phyloP scores from a whole-genome alignment of 37 sponge, comb jelly and placozoan genomes.

The Geodia barretti region DNA sequence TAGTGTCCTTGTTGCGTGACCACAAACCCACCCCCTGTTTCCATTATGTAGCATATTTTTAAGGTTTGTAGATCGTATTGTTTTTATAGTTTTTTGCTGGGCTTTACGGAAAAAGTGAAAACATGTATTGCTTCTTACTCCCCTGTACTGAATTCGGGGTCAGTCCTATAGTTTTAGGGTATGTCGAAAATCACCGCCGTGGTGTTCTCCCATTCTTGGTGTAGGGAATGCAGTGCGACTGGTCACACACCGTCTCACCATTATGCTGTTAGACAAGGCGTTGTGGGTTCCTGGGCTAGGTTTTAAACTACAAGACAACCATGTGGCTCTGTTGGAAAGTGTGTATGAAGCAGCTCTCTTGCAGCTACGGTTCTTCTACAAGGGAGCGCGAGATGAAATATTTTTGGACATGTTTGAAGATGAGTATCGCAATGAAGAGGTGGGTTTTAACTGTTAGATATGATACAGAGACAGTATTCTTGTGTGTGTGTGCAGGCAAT shows the following conservation, averaged over 20 bases:
- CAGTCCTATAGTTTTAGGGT: not conserved
- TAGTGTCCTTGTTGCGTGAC: no score
- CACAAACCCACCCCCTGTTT: no score
- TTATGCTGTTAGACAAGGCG: constrained; percentile 28
- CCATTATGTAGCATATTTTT: no score
- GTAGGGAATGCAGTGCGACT: constrained; percentile 41
- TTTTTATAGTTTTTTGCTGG: no score
- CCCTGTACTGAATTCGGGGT: not conserved
- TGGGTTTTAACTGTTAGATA: constrained; percentile 10
- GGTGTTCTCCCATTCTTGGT: no score
- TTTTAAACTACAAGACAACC: constrained; percentile 22
- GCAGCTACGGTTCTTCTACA: constrained; percentile 39
- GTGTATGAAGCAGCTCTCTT: constrained; percentile 44
- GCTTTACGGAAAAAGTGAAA: no score
- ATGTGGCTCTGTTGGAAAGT: constrained; percentile 44
- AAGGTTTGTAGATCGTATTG: no score
- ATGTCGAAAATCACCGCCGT: not conserved
- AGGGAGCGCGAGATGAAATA: constrained; percentile 79
- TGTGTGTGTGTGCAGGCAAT: constrained; percentile 13
- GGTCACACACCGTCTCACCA: constrained; percentile 53
- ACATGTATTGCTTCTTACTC: no score
- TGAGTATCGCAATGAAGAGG: constrained; percentile 75
- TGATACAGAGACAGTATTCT: not conserved
- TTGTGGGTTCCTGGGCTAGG: not conserved
- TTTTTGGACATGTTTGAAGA: constrained; percentile 95